Evolutionary conservation across 2,888 invertebrate species (phyloP).

Genomic region (Brachycybe producta): DNA sequence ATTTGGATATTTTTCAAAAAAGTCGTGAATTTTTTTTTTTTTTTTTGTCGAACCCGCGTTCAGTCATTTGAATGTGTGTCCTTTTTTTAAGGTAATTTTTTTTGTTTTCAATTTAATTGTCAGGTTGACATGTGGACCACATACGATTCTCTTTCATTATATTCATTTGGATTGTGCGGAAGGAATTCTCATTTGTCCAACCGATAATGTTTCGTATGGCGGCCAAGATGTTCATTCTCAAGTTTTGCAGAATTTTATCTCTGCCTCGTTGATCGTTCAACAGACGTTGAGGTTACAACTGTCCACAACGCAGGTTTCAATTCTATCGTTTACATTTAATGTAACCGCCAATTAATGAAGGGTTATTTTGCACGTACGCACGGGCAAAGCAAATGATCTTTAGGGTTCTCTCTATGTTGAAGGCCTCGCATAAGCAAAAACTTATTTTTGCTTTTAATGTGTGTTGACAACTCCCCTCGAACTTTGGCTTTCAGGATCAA

Average conservation of each 20-base stretch:
- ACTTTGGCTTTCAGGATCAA: too few species aligned
- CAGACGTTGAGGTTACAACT: constrained; percentile 55
- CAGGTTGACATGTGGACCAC: constrained; percentile 48
- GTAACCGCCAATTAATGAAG: too few species aligned
- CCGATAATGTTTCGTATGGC: constrained; percentile 17
- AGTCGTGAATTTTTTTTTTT: not conserved
- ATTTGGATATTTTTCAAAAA: not conserved
- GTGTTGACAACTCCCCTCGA: not conserved
- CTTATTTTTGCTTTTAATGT: not conserved
- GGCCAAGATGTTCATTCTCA: constrained; percentile 38
- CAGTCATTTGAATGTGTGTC: too few species aligned
- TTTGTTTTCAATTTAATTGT: constrained; percentile 6
- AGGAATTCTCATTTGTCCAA: constrained; percentile 54
- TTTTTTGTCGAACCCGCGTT: not conserved
- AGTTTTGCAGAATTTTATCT: constrained; percentile 56
- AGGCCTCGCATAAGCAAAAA: not conserved
- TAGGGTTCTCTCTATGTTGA: too few species aligned
- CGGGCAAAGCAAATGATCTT: too few species aligned
- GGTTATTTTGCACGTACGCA: too few species aligned
- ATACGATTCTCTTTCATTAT: constrained; percentile 62
- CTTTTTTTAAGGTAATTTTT: too few species aligned
- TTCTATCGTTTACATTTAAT: too few species aligned
- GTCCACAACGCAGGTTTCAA: too few species aligned
- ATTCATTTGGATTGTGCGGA: constrained; percentile 56
- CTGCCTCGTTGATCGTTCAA: constrained; percentile 57